These are phyloP conservation scores for Sebastes taczanowskii DNA, from an alignment of 2,797 vertebrate species.

Conservation along the genomic window DNA sequence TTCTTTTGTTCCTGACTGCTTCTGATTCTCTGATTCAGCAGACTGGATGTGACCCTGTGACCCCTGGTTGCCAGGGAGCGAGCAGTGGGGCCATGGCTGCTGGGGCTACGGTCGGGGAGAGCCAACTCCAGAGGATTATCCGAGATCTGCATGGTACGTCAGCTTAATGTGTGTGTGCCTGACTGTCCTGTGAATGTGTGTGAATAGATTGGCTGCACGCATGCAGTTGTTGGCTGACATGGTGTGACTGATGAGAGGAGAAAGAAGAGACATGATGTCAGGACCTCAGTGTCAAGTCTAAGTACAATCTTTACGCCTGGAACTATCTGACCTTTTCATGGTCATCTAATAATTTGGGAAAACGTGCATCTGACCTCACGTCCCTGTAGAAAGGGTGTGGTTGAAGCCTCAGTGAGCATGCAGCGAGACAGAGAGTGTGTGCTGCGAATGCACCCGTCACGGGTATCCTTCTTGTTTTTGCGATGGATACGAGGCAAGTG, in stretches of 20 bases:
- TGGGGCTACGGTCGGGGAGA: slow-evolving; percentile 82
- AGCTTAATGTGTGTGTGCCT: slow-evolving; percentile 43
- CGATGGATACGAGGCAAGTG: slow-evolving; percentile 77
- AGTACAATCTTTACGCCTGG: background rate
- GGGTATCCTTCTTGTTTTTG: slow-evolving; percentile 72
- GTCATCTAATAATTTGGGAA: slow-evolving; percentile 19
- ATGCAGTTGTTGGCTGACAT: slow-evolving; percentile 26
- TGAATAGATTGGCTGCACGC: slow-evolving; percentile 14
- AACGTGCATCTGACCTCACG: slow-evolving; percentile 14
- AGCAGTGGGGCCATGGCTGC: slow-evolving; percentile 84
- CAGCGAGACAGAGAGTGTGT: slow-evolving; percentile 55
- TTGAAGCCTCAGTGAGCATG: slow-evolving; percentile 57
- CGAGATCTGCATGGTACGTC: slow-evolving; percentile 91
- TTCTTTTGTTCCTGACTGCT: slow-evolving; percentile 58
- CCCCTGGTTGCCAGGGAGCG: slow-evolving; percentile 70
- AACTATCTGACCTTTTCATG: slow-evolving; percentile 7
- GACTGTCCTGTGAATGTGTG: slow-evolving; percentile 20
- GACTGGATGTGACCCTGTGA: slow-evolving; percentile 76
- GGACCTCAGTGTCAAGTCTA: background rate
- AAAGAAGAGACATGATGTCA: slow-evolving; percentile 24
- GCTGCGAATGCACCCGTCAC: slow-evolving; percentile 57
- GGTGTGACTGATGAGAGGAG: slow-evolving; percentile 24
- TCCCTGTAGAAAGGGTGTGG: slow-evolving; percentile 42
- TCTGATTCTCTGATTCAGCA: slow-evolving; percentile 80
- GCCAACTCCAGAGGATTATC: slow-evolving; percentile 95